phyloP scores from a whole-genome alignment of 1,140 invertebrate genomes.

The Halesus radiatus region DNA sequence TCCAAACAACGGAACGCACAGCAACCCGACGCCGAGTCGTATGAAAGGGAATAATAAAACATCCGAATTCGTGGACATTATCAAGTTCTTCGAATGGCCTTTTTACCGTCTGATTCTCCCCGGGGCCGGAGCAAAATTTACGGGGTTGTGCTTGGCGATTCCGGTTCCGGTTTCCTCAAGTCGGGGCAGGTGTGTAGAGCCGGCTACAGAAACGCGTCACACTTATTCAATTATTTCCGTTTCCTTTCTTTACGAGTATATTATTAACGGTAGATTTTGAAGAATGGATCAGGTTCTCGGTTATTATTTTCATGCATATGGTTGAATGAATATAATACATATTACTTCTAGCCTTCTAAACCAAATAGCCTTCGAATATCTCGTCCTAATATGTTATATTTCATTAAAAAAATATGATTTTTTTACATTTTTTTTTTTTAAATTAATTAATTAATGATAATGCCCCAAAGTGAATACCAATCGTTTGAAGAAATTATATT shows the following conservation, averaged over 20 bases:
- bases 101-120: background rate
- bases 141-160: slow-evolving; percentile 3
- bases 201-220: background rate
- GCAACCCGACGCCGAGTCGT: background rate
- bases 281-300: too few relatives aligned
- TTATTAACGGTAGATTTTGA: background rate
- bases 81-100: background rate
- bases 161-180: background rate
- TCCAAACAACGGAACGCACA: background rate
- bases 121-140: background rate
- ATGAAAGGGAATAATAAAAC: background rate
- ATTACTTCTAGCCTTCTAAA: too few relatives aligned
- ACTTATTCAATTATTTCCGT: slow-evolving; percentile 9
- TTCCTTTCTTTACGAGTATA: background rate
- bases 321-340: too few relatives aligned
- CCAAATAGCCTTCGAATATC: too few relatives aligned
- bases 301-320: too few relatives aligned
- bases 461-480: too few relatives aligned
- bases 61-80: background rate
- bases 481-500: too few relatives aligned
- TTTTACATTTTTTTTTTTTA: too few relatives aligned
- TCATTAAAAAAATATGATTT: too few relatives aligned
- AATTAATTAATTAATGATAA: too few relatives aligned
- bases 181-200: background rate
- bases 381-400: too few relatives aligned